A percentile compares a stretch with the other conserved stretches of the same genome.
phyloP scores from a whole-genome alignment of 2,888 invertebrate species.

The Notocelia uddmanniana region DNA sequence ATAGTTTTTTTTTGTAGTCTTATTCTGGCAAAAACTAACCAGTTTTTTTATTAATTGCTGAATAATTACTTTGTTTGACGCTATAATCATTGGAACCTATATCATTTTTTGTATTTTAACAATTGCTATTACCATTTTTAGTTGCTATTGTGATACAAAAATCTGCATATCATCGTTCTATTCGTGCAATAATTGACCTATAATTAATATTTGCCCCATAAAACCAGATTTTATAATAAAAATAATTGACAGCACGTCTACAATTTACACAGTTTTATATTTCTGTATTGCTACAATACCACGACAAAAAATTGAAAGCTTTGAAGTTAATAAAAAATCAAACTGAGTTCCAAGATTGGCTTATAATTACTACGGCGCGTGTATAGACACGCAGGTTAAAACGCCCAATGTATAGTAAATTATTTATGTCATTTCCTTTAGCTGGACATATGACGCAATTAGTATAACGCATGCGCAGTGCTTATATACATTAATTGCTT shows the following conservation, averaged over 20 bases:
- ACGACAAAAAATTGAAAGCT: not conserved
- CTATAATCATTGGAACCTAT: not conserved
- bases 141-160: not conserved
- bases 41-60: constrained; percentile 3
- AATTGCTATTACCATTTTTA: not conserved
- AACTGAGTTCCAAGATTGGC: not conserved
- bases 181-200: not conserved
- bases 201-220: not conserved
- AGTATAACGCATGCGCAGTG: constrained; percentile 48
- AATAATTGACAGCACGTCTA: constrained; percentile 9
- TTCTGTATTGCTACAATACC: not conserved
- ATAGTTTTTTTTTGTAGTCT: not conserved
- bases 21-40: no score
- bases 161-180: no score
- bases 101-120: no score
- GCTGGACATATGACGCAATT: constrained; percentile 49
- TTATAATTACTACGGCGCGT: not conserved
- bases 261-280: not conserved
- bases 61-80: constrained; percentile 21
- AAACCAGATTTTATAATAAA: constrained; percentile 10
- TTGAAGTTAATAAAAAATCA: not conserved
- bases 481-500: constrained; percentile 60
- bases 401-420: constrained; percentile 1
- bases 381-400: not conserved
- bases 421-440: constrained; percentile 27